These are phyloP conservation scores for Pseudomyrmex flavicornis DNA, from an alignment of 1,140 invertebrate genomes.

Conservation along the genomic window DNA sequence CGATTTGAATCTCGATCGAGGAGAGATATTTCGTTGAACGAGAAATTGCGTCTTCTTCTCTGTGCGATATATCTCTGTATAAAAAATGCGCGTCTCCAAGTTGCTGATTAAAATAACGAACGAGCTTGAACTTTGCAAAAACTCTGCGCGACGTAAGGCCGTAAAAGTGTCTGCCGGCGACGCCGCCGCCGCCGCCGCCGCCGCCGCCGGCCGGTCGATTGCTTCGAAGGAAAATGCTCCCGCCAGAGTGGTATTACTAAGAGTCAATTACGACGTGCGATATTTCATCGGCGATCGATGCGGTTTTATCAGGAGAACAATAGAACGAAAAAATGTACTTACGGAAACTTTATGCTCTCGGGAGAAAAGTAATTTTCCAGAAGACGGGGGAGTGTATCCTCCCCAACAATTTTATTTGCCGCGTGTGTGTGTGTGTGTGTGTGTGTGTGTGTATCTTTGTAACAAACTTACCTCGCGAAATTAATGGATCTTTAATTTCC, in stretches of 20 bases:
- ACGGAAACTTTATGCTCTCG: slow-evolving; percentile 27
- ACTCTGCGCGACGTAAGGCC: background rate
- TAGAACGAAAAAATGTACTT: slow-evolving; percentile 35
- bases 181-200: too few species aligned
- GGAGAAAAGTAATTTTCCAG: background rate
- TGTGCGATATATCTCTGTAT: too few species aligned
- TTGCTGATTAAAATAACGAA: too few species aligned
- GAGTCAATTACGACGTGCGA: slow-evolving; percentile 27
- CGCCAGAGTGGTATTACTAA: slow-evolving; percentile 36
- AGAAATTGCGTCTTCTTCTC: too few species aligned
- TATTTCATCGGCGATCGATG: slow-evolving; percentile 40
- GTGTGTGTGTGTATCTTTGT: background rate
- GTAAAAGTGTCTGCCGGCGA: background rate
- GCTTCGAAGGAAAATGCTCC: background rate
- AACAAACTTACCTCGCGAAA: too few species aligned
- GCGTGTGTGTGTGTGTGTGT: too few species aligned
- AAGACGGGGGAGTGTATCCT: background rate
- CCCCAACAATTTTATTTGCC: too few species aligned
- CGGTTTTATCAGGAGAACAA: background rate
- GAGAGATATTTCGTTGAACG: too few species aligned
- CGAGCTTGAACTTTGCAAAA: background rate
- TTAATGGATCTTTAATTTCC: too few species aligned
- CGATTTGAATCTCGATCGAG: too few species aligned
- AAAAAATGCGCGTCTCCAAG: too few species aligned
- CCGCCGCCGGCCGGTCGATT: background rate